Base-by-base conservation (phyloP, 2,113 vertebrate species). In the Gambusia holbrooki region DNA sequence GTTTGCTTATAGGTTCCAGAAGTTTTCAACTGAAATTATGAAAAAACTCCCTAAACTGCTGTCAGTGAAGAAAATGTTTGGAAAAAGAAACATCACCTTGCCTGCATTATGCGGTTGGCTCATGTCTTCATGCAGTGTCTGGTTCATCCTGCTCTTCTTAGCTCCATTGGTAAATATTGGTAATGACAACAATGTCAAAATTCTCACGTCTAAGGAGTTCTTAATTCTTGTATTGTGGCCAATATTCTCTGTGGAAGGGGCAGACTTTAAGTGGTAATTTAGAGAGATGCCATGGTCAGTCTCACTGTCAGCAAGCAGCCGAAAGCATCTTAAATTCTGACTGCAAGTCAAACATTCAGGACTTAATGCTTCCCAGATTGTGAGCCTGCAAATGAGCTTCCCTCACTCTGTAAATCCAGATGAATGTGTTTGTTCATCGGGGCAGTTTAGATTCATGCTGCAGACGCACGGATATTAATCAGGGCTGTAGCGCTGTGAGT, bases 341-440 rank as follows among this genome's bases (percentile, higher is more conserved):
- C 61, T 73, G 12, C 40, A 28, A 45, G 35, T 81, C 74, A 71
- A 11, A 88, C 72, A 69, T 77, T 77, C 48, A 61, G 30, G 54
- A 69, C 69, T 3, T 87, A 74, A 90, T 81, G 87, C 73, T 83
- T 86, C 72, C 83, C 85, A 90, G 87, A 87, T 62, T 81, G 71
- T 13, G 51, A 0, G 69, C 35, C 82, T 74, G 75, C 45, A 77
- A 62, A 87, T 62, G 51, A 72, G 62, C 65, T 81, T 80, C n/a
- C 54, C 61, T 76, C 1, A 0, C 69, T 67, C 70, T 17, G 40
- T 27, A 79, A 80, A 84, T 82, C 54, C 69, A 67, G 77, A 84
- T 67, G 61, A 81, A 48, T 40, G 69, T 19, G 37, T 73, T 80
- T 77, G 70, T 77, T 88, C 70, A 58, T 3, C 27, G 42, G 65